Evolutionary conservation across 2,797 vertebrate genomes (phyloP), one percentile per base, ranked within the genome.

Genomic region (Bufotes viridis): DNA sequence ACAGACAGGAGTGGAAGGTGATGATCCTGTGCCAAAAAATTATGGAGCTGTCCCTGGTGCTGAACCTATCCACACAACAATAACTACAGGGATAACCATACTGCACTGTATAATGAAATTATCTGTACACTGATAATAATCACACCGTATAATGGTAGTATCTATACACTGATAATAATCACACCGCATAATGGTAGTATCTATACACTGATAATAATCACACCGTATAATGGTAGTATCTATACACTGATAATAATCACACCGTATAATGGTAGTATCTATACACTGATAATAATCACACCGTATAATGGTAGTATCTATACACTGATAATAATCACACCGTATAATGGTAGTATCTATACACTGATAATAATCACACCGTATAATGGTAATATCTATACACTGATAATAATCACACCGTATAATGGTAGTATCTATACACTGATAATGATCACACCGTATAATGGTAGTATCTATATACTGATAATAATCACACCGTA

Each of bases 11-110:
- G 13, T 7, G 18, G 0, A 3, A 26, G 1, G 29, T 10, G 18
- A 10, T 7, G 8, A 5, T 34, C 60, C 60, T 22, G 1, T 42
- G 2, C 42, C 42, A 42, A 42, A 42, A 12, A 6, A 72, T 3
- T 6, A 34, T 11, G 53, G 81, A 61, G 69, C 86, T 87, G 79
- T 82, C 79, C 79, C 14, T n/a, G 57, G 85, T 87, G 63, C 85
- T 87, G 78, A 87, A 2, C 72, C 18, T 11, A 34, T 2, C 1
- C 15, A 18, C 14, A 29, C 67, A 12, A 24, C 12, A 67, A 11
- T 26, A 11, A 22, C 18, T n/a, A 5, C 60, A 63, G 7, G 60
- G 60, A 34, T 15, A 2, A 70, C 7, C 26, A 70, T 15, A 70
- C 26, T 70, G 67, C 7, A 20, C 70, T 49, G 29, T 42, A 49